phyloP scores from a whole-genome alignment of 2,797 vertebrate species.

The Otolemur crassicaudatus region DNA sequence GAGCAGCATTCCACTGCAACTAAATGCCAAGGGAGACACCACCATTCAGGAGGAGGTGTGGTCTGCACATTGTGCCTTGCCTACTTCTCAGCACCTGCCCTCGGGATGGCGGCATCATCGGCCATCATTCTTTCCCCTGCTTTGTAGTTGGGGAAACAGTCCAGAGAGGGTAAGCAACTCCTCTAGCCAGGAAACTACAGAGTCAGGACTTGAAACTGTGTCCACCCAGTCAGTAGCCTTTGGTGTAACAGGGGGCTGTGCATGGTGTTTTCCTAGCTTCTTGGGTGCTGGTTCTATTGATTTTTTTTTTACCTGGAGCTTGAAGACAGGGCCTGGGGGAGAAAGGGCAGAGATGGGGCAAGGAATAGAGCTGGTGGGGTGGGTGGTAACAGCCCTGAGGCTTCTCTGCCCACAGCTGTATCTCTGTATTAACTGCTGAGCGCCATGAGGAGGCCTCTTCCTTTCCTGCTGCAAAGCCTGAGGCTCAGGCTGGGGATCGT shows the following conservation, averaged over 20 bases:
- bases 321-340: background rate
- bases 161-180: background rate
- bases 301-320: slow-evolving; percentile 14
- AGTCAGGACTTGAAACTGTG: background rate
- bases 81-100: background rate
- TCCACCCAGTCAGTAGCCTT: background rate
- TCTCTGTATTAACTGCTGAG: background rate
- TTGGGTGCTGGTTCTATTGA: background rate
- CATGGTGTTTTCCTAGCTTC: background rate
- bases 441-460: background rate
- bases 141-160: background rate
- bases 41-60: background rate
- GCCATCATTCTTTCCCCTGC: background rate
- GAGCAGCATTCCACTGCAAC: background rate
- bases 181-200: background rate
- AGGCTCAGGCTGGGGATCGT: background rate
- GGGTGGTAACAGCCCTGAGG: background rate
- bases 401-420: background rate
- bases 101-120: too few species aligned
- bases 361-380: background rate
- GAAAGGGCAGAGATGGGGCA: background rate
- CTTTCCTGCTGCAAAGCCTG: background rate
- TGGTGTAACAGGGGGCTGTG: background rate
- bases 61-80: too few species aligned
- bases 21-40: background rate